Evolutionary conservation across 1,140 invertebrate species (phyloP), one percentile per base, ranked within the genome.

Genomic region (Sarcophaga peregrina): DNA sequence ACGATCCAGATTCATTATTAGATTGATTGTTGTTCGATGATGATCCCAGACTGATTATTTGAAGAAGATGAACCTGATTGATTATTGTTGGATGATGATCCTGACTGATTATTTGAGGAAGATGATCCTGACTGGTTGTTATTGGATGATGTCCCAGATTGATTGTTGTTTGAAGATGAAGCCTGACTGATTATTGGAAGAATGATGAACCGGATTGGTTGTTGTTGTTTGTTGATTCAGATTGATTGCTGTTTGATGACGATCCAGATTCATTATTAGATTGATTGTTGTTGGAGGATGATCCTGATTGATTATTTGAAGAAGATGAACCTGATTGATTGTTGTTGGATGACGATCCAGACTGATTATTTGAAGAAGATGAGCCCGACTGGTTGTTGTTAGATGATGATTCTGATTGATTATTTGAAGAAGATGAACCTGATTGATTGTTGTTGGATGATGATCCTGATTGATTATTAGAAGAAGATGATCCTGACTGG

Each of bases 161-260:
- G 75, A 50, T 78, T 52, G 8, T 50, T 83, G 8, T 94, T 92
- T 87, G 10, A 15, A 5, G 73, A 37, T 7, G 37, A 45, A 68
- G 9, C 62, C 9, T 17, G 20, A 68, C 50, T 82, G 47, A 72
- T 45, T 74, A 15, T 37, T 83, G 15, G 78, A 72, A 75, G 15
- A 4, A 37, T 17, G 94, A 95, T 25, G 91, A 90, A 82, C 91
- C 86, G 52, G 62, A 68, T 81, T 68, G 58, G 11, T 72, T 85
- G 68, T 15, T 73, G 76, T 50, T 80, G 45, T 11, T 81, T 1
- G 50, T 37, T 37, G 25, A 37, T 4, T 4, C 25, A 37, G 25
- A 47, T 8, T 37, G 25, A 37, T 37, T 37, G 25, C 4, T 37
- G 25, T 37, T 37, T 4, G 25, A 37, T 37, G 25, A 37, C 25